Percentiles rank a stretch among this genome's conserved stretches.
Conservation (phyloP, 2,888 invertebrate genomes). For the Cephus pulcher region DNA sequence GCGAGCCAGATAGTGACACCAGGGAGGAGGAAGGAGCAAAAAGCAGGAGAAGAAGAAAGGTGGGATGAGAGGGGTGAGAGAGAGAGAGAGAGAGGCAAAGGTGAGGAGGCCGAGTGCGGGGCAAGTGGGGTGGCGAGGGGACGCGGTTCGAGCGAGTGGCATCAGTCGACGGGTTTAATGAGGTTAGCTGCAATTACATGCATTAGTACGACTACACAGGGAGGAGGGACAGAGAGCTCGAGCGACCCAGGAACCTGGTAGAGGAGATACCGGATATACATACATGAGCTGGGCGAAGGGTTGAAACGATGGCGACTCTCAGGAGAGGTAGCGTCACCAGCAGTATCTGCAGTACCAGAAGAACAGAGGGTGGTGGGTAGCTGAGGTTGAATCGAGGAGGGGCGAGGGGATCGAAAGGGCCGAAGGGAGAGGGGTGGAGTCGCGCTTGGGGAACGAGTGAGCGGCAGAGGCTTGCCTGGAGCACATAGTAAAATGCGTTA, state of each 20-base stretch:
- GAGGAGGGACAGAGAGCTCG: slow-evolving; percentile 45
- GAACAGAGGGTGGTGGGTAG: slow-evolving; percentile 8
- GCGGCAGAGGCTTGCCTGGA: too few relatives aligned
- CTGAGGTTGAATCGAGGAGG: not conserved
- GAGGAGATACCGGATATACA: slow-evolving; percentile 27
- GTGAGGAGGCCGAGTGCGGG: slow-evolving; percentile 6
- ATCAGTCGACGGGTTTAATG: slow-evolving; percentile 62
- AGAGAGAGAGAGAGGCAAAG: slow-evolving; percentile 17
- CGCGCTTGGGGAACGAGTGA: slow-evolving; percentile 14
- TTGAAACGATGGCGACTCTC: slow-evolving; percentile 8
- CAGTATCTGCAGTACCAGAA: slow-evolving; percentile 8
- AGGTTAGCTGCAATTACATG: slow-evolving; percentile 65
- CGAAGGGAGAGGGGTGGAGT: slow-evolving; percentile 4
- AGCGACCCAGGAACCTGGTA: slow-evolving; percentile 40
- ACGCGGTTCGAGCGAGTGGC: slow-evolving; percentile 57
- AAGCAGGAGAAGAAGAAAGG: slow-evolving; percentile 21
- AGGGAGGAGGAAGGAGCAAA: slow-evolving; percentile 15
- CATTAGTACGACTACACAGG: slow-evolving; percentile 56
- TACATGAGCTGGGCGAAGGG: not conserved
- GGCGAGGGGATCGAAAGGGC: not conserved
- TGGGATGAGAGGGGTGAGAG: slow-evolving; percentile 16
- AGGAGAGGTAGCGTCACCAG: not conserved
- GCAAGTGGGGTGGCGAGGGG: slow-evolving; percentile 24
- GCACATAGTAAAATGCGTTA: slow-evolving; percentile 41
- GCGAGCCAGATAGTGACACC: slow-evolving; percentile 12